Base-by-base conservation (phyloP, 2,113 vertebrate species). In the Ceratotherium simum region DNA sequence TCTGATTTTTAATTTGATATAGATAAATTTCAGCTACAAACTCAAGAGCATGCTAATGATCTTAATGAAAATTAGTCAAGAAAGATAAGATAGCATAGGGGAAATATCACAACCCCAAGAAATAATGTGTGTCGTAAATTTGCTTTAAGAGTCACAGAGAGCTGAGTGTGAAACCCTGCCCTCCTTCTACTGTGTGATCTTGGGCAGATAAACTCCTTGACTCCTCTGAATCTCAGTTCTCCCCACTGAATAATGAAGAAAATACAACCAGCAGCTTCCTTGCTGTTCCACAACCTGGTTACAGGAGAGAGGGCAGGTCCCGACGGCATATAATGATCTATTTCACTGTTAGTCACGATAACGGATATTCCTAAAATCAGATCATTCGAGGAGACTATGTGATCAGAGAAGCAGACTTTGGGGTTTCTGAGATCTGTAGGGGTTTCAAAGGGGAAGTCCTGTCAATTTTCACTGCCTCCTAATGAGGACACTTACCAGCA, bases 321-420 rank as follows among this genome's bases (percentile, higher is more conserved):
- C 27, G 5, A 33, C 1, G 10, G 46, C 54, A 8, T 3, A 0
- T 51, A 3, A 25, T 0, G 7, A 4, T 3, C 60, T 18, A 2
- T 6, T 62, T 54, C 58, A 2, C 1, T 0, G 31, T 65, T 14
- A 5, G 75, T 23, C 8, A 51, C 9, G 5, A 3, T 4, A n/a
- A 54, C 1, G 54, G n/a, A 6, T 48, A 23, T 17, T 3, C 58
- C 56, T 6, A 23, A 60, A 73, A 39, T 31, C 48, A 25, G 73
- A 12, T 20, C 27, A 14, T 4, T 58, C 1, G 1, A 13, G 21
- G 17, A 46, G 27, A 46, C 1, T 2, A 21, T 2, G 17, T 8
- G 29, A 60, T 70, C 79, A 65, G 36, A 48, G 70, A 65, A 48
- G 36, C 42, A 56, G 62, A 89, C 54, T 4, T 7, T 8, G 27